A percentile compares a stretch with the other conserved stretches of the same genome.
Evolutionary conservation across 2,888 invertebrate genomes (phyloP).

Genomic region (Stenchaetothrips biformis): DNA sequence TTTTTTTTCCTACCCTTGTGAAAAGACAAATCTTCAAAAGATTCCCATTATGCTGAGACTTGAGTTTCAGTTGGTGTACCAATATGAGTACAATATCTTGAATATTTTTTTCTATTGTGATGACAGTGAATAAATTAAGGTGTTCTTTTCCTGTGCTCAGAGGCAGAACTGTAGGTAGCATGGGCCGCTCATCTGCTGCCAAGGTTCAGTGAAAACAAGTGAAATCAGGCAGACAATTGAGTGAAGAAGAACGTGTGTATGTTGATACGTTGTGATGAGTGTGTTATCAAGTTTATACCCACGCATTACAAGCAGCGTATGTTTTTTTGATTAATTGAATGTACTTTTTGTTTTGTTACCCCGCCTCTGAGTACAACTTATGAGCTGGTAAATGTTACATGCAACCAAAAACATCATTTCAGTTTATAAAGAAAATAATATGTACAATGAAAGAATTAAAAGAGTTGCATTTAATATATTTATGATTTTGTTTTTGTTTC

Average conservation of each 20-base stretch:
- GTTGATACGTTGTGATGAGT: slow-evolving; percentile 16
- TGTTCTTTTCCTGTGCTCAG: slow-evolving; percentile 23
- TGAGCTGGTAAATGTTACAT: slow-evolving; percentile 15
- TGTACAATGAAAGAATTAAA: slow-evolving; percentile 13
- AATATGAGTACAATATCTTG: background rate
- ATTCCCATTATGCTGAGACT: background rate
- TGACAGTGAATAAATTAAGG: slow-evolving; percentile 19
- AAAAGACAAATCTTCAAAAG: slow-evolving; percentile 2
- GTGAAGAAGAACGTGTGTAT: slow-evolving; percentile 12
- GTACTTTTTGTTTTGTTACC: slow-evolving; percentile 11
- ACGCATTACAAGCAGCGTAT: slow-evolving; percentile 20
- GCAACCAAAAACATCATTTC: slow-evolving; percentile 17
- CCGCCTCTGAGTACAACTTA: slow-evolving; percentile 24
- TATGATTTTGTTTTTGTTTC: slow-evolving; percentile 24
- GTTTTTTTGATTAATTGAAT: slow-evolving; percentile 17
- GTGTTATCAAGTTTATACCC: slow-evolving; percentile 8
- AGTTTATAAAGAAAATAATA: slow-evolving; percentile 19
- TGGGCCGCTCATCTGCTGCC: slow-evolving; percentile 16
- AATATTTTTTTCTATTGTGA: slow-evolving; percentile 17
- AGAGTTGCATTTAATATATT: slow-evolving; percentile 25
- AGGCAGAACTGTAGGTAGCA: slow-evolving; percentile 24
- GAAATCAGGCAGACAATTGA: slow-evolving; percentile 11
- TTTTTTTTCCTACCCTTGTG: slow-evolving; percentile 16
- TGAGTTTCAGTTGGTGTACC: slow-evolving; percentile 12
- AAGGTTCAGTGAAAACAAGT: slow-evolving; percentile 23